Evolutionary conservation across 2,888 invertebrate species (phyloP).

Genomic region (Embidobia sp.): DNA sequence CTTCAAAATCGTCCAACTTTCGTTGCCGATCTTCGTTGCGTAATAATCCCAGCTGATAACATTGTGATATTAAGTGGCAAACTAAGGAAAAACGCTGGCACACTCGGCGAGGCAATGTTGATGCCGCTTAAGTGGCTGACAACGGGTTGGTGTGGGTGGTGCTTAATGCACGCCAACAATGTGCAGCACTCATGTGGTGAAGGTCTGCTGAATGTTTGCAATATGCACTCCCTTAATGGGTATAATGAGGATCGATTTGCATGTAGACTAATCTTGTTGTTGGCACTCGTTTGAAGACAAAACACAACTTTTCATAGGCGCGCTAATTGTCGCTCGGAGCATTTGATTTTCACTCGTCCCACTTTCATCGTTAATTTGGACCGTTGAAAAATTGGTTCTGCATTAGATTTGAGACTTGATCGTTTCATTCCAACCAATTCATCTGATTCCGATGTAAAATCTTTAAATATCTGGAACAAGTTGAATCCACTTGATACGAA

Average conservation of each 20-base stretch:
- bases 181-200: constrained; percentile 20
- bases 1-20: background rate
- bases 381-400: too few relatives aligned
- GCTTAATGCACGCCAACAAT: constrained; percentile 41
- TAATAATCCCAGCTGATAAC: constrained; percentile 3
- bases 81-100: constrained; percentile 17
- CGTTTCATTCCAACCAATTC: too few relatives aligned
- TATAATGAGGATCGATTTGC: constrained; percentile 44
- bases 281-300: constrained; percentile 16
- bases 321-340: too few relatives aligned
- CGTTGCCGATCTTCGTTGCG: background rate
- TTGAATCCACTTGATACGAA: too few relatives aligned
- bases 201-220: constrained; percentile 37
- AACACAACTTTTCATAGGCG: too few relatives aligned
- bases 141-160: constrained; percentile 30
- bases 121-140: constrained; percentile 29
- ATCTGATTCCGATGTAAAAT: too few relatives aligned
- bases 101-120: constrained; percentile 26
- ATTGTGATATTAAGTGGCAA: constrained; percentile 25
- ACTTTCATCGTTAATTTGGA: too few relatives aligned
- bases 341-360: too few relatives aligned
- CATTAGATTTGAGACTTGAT: too few relatives aligned
- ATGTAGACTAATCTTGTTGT: constrained; percentile 19
- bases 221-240: constrained; percentile 41
- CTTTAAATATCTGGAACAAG: too few relatives aligned